Evolutionary conservation across 2,888 invertebrate genomes (phyloP).

Genomic region (Nomada fabriciana): DNA sequence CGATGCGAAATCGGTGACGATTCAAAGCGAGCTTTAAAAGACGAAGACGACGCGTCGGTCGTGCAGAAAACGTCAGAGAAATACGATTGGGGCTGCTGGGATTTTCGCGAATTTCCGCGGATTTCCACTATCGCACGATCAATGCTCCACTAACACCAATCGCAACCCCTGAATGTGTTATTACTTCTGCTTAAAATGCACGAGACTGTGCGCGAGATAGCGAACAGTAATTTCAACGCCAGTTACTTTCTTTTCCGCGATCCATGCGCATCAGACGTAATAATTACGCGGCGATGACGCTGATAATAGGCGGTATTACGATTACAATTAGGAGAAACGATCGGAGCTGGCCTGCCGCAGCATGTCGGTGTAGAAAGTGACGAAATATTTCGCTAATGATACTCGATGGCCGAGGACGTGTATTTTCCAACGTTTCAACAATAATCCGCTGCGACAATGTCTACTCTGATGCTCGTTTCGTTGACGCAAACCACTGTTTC

Average conservation of each 20-base stretch:
- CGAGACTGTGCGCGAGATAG: slow-evolving; percentile 1
- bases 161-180: background rate
- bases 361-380: background rate
- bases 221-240: slow-evolving; percentile 51
- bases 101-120: background rate
- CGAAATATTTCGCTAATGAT: slow-evolving; percentile 6
- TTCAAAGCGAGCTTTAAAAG: slow-evolving; percentile 14
- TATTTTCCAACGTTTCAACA: background rate
- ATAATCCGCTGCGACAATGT: background rate
- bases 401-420: background rate
- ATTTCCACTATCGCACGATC: slow-evolving; percentile 21
- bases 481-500: background rate
- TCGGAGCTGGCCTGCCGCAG: background rate
- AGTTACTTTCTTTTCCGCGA: slow-evolving; percentile 67
- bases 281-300: slow-evolving; percentile 57
- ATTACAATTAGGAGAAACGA: slow-evolving; percentile 38
- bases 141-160: slow-evolving; percentile 9
- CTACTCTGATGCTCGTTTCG: background rate
- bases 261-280: slow-evolving; percentile 55
- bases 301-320: slow-evolving; percentile 47
- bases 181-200: slow-evolving; percentile 44
- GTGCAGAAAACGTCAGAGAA: background rate
- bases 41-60: background rate
- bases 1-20: slow-evolving; percentile 32
- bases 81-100: background rate